Evolutionary conservation across 92 coral and sea anemone genomes (phyloP), one percentile per base, ranked within the genome.

Genomic region (Bergia puertoricense): DNA sequence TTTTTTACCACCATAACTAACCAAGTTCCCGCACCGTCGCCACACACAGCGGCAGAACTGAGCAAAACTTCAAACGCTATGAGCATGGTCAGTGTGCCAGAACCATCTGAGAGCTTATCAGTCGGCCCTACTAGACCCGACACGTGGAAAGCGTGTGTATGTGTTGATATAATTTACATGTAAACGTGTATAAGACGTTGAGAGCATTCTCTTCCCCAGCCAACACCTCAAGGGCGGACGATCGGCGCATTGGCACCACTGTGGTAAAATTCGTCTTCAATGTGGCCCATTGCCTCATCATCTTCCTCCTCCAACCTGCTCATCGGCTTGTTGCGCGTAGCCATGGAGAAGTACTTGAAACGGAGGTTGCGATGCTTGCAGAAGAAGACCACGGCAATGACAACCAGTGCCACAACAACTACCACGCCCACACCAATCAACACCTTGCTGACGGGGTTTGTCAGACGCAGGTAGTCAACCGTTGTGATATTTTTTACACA

Each of bases 311-410:
- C 92, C 42, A 95, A 90, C 46, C 94, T 90, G 85, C 98, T 95
- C 98, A 95, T 93, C 38, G 98, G 98, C 42, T 95, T 95, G 91
- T 95, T 89, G 11, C 93, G 90, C 5, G 98, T 88, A 40, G 90
- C 56, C 77, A 86, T 71, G 16, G 91, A 81, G 83, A 88, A 95
- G 59, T 90, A 95, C 37, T 92, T 93, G 80, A 92, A 95, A 82
- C 91, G 89, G 80, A 93, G 80, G 66, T 89, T 67, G 13, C 95
- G 95, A 76, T 95, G 98, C 41, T 93, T 93, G 86, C 92, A 95
- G 84, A 90, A 94, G 86, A 93, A 95, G 67, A 86, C 84, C n/a
- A 89, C 89, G 0, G 95, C 96, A 4, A 93, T 69, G 46, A 83
- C 87, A 38, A 93, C 22, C 45, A 93, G 85, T 22, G 80, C 91